Conservation (phyloP, 2,113 vertebrate genomes). For the Indicator maculatus region DNA sequence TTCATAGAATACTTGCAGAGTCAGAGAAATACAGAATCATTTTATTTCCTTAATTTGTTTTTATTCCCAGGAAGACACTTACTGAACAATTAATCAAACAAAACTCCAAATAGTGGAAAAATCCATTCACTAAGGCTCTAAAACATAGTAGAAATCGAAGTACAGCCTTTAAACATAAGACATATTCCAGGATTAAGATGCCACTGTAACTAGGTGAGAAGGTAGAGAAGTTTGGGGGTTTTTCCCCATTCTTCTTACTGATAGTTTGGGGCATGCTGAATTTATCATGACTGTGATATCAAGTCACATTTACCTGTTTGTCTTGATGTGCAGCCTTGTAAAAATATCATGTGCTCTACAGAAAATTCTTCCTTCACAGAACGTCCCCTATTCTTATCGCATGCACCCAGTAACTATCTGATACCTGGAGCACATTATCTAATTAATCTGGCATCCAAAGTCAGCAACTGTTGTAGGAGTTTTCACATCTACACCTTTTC, state of each 20-base stretch:
- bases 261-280: not conserved
- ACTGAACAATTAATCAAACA: slow-evolving; percentile 8
- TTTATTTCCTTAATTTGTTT: not conserved
- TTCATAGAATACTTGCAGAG: not conserved
- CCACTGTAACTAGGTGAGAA: not conserved
- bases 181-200: not conserved
- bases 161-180: not conserved
- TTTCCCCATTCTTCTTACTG: not conserved
- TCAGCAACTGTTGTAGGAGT: not conserved
- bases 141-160: not conserved
- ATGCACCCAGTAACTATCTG: not conserved
- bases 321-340: not conserved
- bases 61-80: not conserved
- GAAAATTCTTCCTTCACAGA: not conserved
- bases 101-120: not conserved
- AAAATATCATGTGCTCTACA: not conserved
- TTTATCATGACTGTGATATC: not conserved
- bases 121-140: not conserved
- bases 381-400: not conserved
- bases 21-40: not conserved
- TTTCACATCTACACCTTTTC: not conserved
- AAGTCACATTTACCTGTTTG: not conserved
- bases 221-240: not conserved
- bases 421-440: not conserved
- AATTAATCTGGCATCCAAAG: not conserved